Base-by-base conservation (phyloP, 30 jellyfish, hydroid and myxozoan genomes). In the Chironex yamaguchii region DNA sequence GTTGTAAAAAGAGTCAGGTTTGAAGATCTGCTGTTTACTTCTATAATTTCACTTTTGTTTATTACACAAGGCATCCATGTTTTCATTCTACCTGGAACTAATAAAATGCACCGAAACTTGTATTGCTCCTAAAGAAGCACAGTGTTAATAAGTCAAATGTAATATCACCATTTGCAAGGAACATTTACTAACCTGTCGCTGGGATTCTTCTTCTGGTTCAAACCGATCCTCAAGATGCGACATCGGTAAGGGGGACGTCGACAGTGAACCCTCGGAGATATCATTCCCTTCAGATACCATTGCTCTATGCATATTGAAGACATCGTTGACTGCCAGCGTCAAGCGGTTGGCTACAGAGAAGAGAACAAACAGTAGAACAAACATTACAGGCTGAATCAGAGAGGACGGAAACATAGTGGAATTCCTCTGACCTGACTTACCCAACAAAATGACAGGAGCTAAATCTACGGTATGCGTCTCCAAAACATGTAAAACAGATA, bases 281-380 rank as follows among this genome's bases (percentile, higher is more conserved):
- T 23, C 32, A 35, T 68, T 86, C 14, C 86, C 90, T 30, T 62
- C 50, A 49, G 85, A 66, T 20, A 71, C 89, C 0, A 84, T 1
- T 42, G 81, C 79, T 6, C 62, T 89, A 33, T 71, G 97, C 49
- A 70, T n/a, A 76, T 74, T 51, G 72, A 79, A 52, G 14, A 72
- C 70, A 17, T 89, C 93, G 66, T 87, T 89, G 49, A 89, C 97
- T 12, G 97, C 92, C 27, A 71, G 82, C 31, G 97, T 81, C 70
- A 89, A 62, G 6, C 97, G 97, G 67, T 81, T 83, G 13, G 93
- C 97, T 89, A 73, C 24, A 34, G 53, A 28, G 29, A 33, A 25
- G 76, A 34, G 66, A 29, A 11, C 2, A 4, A 6, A 11, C 48
- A 14, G 52, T 48, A 4, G 32, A 6, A 3, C 17, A 9, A 42